Evolutionary conservation across 2,888 invertebrate genomes (phyloP).

Genomic region (Drosophila nr. medialis): DNA sequence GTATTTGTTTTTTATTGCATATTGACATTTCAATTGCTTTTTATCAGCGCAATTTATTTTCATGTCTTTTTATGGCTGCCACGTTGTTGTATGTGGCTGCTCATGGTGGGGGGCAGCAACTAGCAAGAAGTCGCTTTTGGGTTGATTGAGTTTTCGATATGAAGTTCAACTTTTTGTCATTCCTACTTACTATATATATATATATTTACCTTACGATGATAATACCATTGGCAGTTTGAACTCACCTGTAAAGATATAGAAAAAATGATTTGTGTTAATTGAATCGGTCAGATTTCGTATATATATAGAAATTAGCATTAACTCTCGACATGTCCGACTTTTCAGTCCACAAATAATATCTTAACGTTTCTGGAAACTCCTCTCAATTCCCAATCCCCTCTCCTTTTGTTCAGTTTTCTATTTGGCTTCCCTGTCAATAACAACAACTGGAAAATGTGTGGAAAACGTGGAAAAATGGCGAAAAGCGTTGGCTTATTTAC

Average conservation of each 20-base stretch:
- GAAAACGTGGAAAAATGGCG: slow-evolving; percentile 14
- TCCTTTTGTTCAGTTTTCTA: background rate
- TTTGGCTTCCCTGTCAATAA: slow-evolving; percentile 1
- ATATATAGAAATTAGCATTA: slow-evolving; percentile 54
- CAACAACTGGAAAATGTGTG: slow-evolving; percentile 13
- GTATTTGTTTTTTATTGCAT: slow-evolving; percentile 40
- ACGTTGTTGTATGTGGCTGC: slow-evolving; percentile 6
- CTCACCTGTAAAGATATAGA: slow-evolving; percentile 75
- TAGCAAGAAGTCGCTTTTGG: slow-evolving; percentile 3
- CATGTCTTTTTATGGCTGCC: slow-evolving; percentile 40
- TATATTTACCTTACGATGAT: slow-evolving; percentile 13
- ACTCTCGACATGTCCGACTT: slow-evolving; percentile 23
- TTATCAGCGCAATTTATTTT: slow-evolving; percentile 62
- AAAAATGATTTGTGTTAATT: slow-evolving; percentile 22
- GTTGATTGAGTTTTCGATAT: slow-evolving; percentile 37
- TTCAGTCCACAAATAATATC: background rate
- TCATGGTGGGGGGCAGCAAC: slow-evolving; percentile 15
- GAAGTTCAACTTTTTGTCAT: background rate
- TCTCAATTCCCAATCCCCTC: background rate
- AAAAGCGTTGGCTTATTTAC: background rate
- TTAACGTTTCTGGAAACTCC: slow-evolving; percentile 21
- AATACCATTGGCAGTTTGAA: slow-evolving; percentile 1
- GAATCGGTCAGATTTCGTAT: slow-evolving; percentile 4
- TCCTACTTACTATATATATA: background rate
- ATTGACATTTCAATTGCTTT: slow-evolving; percentile 66